Evolutionary conservation across 2,888 invertebrate genomes (phyloP).

Genomic region (Malthinus seriepunctatus): DNA sequence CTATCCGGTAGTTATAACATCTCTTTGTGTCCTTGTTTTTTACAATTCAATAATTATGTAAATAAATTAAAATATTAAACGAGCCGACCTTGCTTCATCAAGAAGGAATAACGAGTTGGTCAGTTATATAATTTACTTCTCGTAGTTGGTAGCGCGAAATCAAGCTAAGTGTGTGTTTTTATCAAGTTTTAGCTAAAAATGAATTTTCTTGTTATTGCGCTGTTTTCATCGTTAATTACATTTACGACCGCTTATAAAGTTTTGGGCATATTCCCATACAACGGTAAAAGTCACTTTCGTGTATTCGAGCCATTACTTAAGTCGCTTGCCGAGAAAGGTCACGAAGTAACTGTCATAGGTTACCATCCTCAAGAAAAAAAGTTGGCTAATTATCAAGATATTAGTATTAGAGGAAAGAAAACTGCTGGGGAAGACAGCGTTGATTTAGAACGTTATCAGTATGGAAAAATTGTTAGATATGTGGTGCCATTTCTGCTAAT

Average conservation of each 20-base stretch:
- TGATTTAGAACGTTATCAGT: slow-evolving; percentile 3
- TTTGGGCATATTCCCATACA: slow-evolving; percentile 67
- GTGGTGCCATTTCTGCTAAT: neutral
- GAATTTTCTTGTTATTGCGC: slow-evolving; percentile 1
- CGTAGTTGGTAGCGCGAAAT: too few species aligned
- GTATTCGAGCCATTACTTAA: slow-evolving; percentile 65
- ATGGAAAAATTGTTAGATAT: neutral
- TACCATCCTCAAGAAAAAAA: slow-evolving; percentile 56
- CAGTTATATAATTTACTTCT: too few species aligned
- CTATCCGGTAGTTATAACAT: too few species aligned
- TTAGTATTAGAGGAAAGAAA: slow-evolving; percentile 14
- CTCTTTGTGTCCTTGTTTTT: too few species aligned
- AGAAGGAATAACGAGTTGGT: too few species aligned
- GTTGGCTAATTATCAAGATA: slow-evolving; percentile 30
- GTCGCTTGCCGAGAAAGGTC: slow-evolving; percentile 65
- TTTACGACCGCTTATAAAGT: slow-evolving; percentile 55
- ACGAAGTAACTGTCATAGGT: slow-evolving; percentile 70
- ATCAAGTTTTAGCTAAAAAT: neutral
- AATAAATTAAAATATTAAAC: too few species aligned
- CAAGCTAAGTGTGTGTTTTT: too few species aligned
- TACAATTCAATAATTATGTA: too few species aligned
- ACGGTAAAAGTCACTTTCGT: slow-evolving; percentile 72
- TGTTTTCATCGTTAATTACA: neutral
- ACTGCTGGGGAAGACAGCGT: neutral
- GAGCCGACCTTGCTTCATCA: too few species aligned